A percentile compares a stretch with the other conserved stretches of the same genome.
These are phyloP conservation scores for Propithecus deckenii DNA, from an alignment of 2,797 vertebrate genomes.

Conservation along the genomic window DNA sequence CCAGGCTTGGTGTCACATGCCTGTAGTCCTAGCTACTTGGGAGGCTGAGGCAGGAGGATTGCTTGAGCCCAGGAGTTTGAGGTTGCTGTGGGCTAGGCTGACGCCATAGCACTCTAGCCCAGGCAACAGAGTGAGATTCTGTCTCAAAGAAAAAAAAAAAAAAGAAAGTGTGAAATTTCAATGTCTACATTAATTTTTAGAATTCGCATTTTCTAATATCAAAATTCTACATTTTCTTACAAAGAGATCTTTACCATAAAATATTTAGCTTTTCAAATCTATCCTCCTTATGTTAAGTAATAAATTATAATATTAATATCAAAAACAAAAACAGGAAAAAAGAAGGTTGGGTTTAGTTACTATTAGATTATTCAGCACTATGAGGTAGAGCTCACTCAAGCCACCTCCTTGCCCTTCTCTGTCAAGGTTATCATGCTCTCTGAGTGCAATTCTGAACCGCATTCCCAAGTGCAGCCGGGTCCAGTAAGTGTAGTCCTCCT, in stretches of 20 bases:
- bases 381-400: background rate
- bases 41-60: too few relatives aligned
- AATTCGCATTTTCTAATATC: constrained; percentile 61
- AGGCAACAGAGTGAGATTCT: too few relatives aligned
- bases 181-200: constrained; percentile 68
- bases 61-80: too few relatives aligned
- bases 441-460: background rate
- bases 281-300: background rate
- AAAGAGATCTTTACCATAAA: constrained; percentile 68
- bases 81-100: too few relatives aligned
- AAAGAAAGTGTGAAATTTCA: constrained; percentile 36
- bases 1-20: too few relatives aligned
- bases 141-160: too few relatives aligned
- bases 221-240: constrained; percentile 49
- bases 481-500: too few relatives aligned
- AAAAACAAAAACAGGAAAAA: background rate
- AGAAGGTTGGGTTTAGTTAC: background rate
- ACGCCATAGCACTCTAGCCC: too few relatives aligned
- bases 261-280: constrained; percentile 48
- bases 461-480: background rate
- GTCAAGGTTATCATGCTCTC: background rate
- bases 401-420: background rate
- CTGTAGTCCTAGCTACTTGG: too few relatives aligned
- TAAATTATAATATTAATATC: background rate
- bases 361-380: background rate